Evolutionary conservation across 2,797 vertebrate genomes (phyloP).

Genomic region (Sternarchorhynchus goeldii): DNA sequence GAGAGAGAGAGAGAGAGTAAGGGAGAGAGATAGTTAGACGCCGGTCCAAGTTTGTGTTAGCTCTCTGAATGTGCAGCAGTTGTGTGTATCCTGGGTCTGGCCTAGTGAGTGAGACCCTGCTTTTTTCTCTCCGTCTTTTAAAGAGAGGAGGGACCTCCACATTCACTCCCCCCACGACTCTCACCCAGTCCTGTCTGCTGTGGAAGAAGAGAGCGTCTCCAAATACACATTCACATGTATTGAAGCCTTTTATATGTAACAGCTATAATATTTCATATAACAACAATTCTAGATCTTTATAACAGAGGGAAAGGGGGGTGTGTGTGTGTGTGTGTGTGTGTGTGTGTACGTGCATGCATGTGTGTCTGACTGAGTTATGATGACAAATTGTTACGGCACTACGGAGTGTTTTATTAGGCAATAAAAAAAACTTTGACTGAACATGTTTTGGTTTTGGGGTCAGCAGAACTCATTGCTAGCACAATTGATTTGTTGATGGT

Average conservation of each 20-base stretch:
- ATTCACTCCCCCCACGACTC: slow-evolving; percentile 56
- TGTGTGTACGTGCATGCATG: background rate
- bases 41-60: slow-evolving; percentile 50
- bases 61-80: slow-evolving; percentile 55
- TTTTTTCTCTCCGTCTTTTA: slow-evolving; percentile 71
- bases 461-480: background rate
- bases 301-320: slow-evolving; percentile 1
- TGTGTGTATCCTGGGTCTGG: slow-evolving; percentile 55
- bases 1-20: slow-evolving; percentile 34
- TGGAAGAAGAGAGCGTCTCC: slow-evolving; percentile 32
- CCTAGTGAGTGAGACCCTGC: slow-evolving; percentile 56
- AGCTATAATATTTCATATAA: too few species aligned
- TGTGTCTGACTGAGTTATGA: background rate
- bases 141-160: slow-evolving; percentile 65
- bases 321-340: background rate
- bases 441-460: background rate
- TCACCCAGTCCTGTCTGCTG: slow-evolving; percentile 59
- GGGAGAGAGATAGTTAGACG: slow-evolving; percentile 26
- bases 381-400: background rate
- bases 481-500: background rate
- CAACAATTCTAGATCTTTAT: background rate
- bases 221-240: background rate
- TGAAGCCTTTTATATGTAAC: background rate
- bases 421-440: background rate
- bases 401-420: background rate